These are phyloP conservation scores for Melanargia galathea DNA, from an alignment of 2,888 invertebrate genomes.

Conservation along the genomic window DNA sequence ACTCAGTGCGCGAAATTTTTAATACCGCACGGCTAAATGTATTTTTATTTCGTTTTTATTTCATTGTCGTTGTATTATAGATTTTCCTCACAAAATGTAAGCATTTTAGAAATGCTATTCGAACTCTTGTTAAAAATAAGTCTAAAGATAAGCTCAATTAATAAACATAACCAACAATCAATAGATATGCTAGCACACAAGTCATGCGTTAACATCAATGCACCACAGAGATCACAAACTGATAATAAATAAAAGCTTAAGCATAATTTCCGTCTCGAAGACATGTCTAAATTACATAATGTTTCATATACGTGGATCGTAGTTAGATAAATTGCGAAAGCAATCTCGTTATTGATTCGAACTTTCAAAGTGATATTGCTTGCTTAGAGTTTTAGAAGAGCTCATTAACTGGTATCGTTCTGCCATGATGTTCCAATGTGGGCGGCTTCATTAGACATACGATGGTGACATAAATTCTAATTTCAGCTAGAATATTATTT, in stretches of 20 bases:
- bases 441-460: slow-evolving; percentile 12
- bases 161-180: too few species aligned
- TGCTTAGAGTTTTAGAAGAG: slow-evolving; percentile 15
- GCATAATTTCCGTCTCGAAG: background rate
- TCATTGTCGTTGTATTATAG: too few species aligned
- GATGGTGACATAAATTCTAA: slow-evolving; percentile 14
- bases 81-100: too few species aligned
- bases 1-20: too few species aligned
- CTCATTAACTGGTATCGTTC: slow-evolving; percentile 20
- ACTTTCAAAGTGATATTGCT: slow-evolving; percentile 22
- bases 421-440: slow-evolving; percentile 10
- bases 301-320: background rate
- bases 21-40: too few species aligned
- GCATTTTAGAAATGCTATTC: too few species aligned
- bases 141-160: too few species aligned
- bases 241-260: background rate
- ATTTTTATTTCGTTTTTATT: too few species aligned
- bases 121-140: too few species aligned
- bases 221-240: too few species aligned
- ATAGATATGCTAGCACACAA: too few species aligned
- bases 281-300: background rate
- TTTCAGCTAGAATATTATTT: background rate
- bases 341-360: slow-evolving; percentile 11
- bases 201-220: too few species aligned
- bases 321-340: slow-evolving; percentile 19